phyloP scores from a whole-genome alignment of 2,888 invertebrate genomes.

The Phragmatobia fuliginosa region DNA sequence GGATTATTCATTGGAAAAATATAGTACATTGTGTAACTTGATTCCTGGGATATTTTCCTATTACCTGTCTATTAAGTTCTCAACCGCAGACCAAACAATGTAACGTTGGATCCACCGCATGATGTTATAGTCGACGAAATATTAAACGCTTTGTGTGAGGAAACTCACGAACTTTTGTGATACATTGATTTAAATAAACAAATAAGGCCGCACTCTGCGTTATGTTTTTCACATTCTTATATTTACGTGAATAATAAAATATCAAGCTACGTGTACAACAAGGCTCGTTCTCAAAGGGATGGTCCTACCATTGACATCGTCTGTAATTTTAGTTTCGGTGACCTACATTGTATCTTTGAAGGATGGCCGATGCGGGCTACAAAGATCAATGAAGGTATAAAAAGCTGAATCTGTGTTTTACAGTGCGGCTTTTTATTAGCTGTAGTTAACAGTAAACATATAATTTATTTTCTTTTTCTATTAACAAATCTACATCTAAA shows the following conservation, averaged over 20 bases:
- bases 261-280: neutral
- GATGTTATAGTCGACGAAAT: neutral
- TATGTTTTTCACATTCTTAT: neutral
- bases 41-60: neutral
- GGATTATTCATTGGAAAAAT: too few relatives aligned
- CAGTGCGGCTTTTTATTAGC: neutral
- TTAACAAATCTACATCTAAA: neutral
- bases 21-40: neutral
- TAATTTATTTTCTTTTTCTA: neutral
- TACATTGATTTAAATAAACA: neutral
- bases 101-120: neutral
- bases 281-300: neutral
- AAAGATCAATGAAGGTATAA: conserved; percentile 12
- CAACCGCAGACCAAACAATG: neutral
- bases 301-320: neutral
- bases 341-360: conserved; percentile 14
- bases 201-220: neutral
- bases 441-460: neutral
- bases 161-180: neutral
- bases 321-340: conserved; percentile 5
- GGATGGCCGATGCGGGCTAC: conserved; percentile 8
- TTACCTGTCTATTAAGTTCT: neutral
- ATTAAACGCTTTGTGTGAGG: neutral
- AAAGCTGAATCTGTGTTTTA: conserved; percentile 1
- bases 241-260: conserved; percentile 5